Percentiles rank a stretch among this genome's conserved stretches.
Conservation (phyloP, 2,888 invertebrate species). For the Pyrocoelia pectoralis region DNA sequence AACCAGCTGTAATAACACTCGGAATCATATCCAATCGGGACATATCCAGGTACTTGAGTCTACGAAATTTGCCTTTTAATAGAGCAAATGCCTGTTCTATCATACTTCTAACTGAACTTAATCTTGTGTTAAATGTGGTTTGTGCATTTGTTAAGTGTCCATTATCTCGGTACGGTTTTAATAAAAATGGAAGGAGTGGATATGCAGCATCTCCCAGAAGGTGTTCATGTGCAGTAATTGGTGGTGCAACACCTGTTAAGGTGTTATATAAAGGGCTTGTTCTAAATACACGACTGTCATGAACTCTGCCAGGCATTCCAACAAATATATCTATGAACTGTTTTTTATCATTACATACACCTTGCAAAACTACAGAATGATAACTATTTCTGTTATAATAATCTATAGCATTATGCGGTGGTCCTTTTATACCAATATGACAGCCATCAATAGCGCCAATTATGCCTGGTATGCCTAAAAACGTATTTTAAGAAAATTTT, state of each 20-base stretch:
- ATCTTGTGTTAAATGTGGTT: conserved; percentile 12
- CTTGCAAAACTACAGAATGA: conserved; percentile 24
- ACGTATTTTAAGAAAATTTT: not conserved
- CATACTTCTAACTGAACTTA: conserved; percentile 12
- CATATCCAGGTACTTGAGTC: not conserved
- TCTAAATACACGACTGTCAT: conserved; percentile 32
- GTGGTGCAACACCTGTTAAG: not conserved
- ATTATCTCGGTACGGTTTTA: conserved; percentile 25
- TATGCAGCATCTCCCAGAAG: conserved; percentile 35
- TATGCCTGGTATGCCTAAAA: conserved; percentile 1
- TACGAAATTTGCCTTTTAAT: conserved; percentile 19
- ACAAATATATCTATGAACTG: conserved; percentile 12
- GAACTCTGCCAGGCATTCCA: conserved; percentile 26
- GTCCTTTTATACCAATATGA: conserved; percentile 25
- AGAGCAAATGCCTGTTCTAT: conserved; percentile 24
- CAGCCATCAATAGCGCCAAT: conserved; percentile 31
- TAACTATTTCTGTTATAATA: conserved; percentile 28
- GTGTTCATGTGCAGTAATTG: conserved; percentile 10
- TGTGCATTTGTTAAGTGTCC: conserved; percentile 25
- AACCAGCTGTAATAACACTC: not conserved
- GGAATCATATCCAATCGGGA: not conserved
- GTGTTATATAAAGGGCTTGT: conserved; percentile 18
- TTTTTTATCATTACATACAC: conserved; percentile 2
- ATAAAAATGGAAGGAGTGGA: conserved; percentile 14
- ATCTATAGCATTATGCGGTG: conserved; percentile 17